A percentile compares a stretch with the other conserved stretches of the same genome.
These are phyloP conservation scores for Arctocebus calabarensis DNA, from an alignment of 2,797 vertebrate genomes.

Conservation along the genomic window DNA sequence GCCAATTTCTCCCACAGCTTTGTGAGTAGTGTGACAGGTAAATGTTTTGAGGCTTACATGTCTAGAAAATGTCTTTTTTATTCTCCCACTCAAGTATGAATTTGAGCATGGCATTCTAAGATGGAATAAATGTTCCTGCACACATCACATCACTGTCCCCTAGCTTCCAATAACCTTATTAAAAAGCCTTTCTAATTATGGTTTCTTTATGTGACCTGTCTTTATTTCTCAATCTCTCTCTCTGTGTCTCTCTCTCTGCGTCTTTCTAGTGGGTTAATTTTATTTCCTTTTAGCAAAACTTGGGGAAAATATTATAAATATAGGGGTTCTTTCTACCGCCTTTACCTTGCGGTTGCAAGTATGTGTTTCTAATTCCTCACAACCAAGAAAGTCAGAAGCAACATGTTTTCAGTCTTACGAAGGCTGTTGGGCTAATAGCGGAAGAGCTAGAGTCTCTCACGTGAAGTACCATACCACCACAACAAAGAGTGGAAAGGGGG, in stretches of 20 bases:
- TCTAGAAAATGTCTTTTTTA: slow-evolving; percentile 5
- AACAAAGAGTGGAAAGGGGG: neutral
- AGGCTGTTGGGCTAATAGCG: neutral
- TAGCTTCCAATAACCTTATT: neutral
- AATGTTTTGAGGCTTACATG: neutral
- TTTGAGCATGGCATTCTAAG: neutral
- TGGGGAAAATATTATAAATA: neutral
- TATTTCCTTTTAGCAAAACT: slow-evolving; percentile 14
- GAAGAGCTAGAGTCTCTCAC: neutral
- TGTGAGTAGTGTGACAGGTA: neutral
- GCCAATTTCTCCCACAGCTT: neutral
- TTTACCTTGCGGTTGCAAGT: neutral
- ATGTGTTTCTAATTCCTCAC: neutral
- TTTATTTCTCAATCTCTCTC: neutral
- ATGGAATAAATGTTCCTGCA: neutral
- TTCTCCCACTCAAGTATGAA: neutral
- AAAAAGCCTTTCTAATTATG: slow-evolving; percentile 4
- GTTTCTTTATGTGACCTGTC: neutral
- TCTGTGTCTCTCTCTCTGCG: neutral
- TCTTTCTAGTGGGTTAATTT: slow-evolving; percentile 15
- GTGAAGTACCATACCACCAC: neutral
- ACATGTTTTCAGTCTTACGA: neutral
- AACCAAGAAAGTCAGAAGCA: neutral
- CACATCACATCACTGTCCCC: neutral
- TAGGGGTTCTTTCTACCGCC: neutral